Percentiles rank a stretch among this genome's conserved stretches.
Evolutionary conservation across 2,797 vertebrate species (phyloP).

Genomic region (Anabas testudineus): DNA sequence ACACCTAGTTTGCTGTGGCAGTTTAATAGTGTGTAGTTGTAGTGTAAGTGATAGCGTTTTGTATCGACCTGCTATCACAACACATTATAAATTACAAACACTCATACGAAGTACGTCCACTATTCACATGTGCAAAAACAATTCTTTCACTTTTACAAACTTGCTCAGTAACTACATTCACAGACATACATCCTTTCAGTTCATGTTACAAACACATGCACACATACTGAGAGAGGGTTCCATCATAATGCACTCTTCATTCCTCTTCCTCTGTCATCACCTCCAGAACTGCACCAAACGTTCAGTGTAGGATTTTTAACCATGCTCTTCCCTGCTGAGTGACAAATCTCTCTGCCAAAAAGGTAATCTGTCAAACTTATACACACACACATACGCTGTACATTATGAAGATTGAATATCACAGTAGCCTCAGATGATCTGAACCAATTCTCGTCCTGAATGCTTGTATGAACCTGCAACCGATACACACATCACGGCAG

Average conservation of each 20-base stretch:
- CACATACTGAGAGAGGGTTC: constrained; percentile 22
- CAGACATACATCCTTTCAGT: constrained; percentile 19
- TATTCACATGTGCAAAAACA: constrained; percentile 10
- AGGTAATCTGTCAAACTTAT: constrained; percentile 59
- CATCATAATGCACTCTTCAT: constrained; percentile 27
- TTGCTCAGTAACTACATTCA: constrained; percentile 14
- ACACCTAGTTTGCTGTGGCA: too few relatives aligned
- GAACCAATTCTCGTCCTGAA: constrained; percentile 38
- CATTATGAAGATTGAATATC: constrained; percentile 59
- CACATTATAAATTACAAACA: too few relatives aligned
- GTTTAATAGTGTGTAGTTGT: too few relatives aligned
- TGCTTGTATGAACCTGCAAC: constrained; percentile 34
- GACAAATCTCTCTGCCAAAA: constrained; percentile 72
- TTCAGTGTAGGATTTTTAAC: constrained; percentile 52
- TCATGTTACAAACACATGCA: constrained; percentile 22
- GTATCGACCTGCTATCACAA: too few relatives aligned
- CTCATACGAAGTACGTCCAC: not conserved
- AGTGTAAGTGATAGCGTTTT: not conserved
- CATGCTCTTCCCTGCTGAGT: constrained; percentile 62
- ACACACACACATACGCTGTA: constrained; percentile 2
- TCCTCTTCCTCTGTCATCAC: constrained; percentile 31
- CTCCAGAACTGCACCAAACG: constrained; percentile 39
- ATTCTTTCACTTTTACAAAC: constrained; percentile 8
- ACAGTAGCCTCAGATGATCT: constrained; percentile 57
- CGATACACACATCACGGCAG: constrained; percentile 38